These are phyloP conservation scores for Pangasianodon hypophthalmus DNA, from an alignment of 2,113 vertebrate genomes.

Conservation along the genomic window DNA sequence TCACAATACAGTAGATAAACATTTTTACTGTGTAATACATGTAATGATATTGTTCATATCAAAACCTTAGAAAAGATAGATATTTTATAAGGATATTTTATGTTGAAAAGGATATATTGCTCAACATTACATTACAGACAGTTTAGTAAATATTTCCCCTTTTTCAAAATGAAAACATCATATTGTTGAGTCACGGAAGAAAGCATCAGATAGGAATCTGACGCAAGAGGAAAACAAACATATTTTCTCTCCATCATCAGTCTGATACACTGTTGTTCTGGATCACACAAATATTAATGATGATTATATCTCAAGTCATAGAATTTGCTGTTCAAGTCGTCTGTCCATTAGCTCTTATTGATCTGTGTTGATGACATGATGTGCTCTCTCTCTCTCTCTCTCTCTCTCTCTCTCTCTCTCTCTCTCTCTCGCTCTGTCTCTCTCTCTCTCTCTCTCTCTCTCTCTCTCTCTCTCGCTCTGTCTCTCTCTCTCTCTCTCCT, in stretches of 20 bases:
- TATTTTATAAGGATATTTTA: too few species aligned
- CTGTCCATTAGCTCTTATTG: neutral
- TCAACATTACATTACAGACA: neutral
- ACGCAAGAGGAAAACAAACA: neutral
- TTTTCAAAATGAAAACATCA: neutral
- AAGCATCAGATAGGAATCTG: neutral
- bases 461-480: neutral
- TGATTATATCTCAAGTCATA: neutral
- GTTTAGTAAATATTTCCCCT: neutral
- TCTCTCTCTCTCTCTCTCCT: constrained; percentile 18
- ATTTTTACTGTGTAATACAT: neutral
- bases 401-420: neutral
- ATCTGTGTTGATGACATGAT: neutral
- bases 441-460: too few species aligned
- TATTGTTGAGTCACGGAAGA: neutral
- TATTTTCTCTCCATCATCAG: neutral
- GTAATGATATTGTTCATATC: too few species aligned
- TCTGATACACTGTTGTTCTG: neutral
- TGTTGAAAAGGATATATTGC: too few species aligned
- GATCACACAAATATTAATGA: neutral
- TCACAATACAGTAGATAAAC: too few species aligned
- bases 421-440: too few species aligned
- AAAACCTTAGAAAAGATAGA: too few species aligned
- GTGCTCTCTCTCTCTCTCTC: neutral
- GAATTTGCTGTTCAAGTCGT: neutral